Conservation (phyloP, 2,113 vertebrate species). For the Hippocampus zosterae region DNA sequence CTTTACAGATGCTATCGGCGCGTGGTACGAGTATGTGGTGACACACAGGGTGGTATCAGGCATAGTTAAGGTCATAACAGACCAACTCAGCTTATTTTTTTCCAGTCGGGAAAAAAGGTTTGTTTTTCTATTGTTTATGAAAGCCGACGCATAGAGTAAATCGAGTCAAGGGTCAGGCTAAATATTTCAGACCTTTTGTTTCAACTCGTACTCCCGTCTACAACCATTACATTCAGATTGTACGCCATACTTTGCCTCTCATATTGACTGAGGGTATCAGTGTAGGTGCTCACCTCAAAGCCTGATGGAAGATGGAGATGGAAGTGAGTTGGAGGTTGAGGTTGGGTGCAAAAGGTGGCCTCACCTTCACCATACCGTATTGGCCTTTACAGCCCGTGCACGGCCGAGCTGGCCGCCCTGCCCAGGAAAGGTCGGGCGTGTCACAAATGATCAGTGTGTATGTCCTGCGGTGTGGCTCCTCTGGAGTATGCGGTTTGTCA, state of each 20-base stretch:
- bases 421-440: constrained; percentile 71
- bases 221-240: constrained; percentile 42
- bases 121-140: background rate
- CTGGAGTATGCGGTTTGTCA: constrained; percentile 62
- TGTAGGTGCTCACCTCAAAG: constrained; percentile 29
- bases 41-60: background rate
- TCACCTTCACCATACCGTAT: constrained; percentile 37
- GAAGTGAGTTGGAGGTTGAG: constrained; percentile 8
- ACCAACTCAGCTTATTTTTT: no score
- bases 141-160: background rate
- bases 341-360: constrained; percentile 10
- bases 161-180: background rate
- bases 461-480: constrained; percentile 46
- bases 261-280: constrained; percentile 46
- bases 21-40: no score
- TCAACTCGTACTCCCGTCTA: background rate
- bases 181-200: background rate
- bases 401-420: constrained; percentile 36
- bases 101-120: background rate
- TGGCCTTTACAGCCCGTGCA: constrained; percentile 60
- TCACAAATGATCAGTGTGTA: constrained; percentile 65
- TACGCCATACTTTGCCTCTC: constrained; percentile 43
- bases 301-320: constrained; percentile 14
- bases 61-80: background rate
- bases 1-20: no score